Base-by-base conservation (phyloP, 2,113 vertebrate species). In the Percina caprodes region DNA sequence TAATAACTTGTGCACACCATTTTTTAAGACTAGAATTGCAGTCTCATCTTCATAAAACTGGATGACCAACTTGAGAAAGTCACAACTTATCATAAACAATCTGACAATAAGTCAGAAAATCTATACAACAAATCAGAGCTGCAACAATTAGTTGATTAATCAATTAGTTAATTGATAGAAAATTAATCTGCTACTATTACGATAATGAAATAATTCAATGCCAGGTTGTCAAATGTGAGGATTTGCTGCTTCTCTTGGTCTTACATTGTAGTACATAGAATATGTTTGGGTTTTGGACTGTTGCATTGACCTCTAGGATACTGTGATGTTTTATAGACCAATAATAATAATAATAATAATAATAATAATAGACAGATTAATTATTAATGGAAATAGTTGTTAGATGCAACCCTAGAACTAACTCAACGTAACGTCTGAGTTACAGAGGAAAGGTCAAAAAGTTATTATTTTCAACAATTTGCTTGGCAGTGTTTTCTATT, bases 261-360 rank as follows among this genome's bases (percentile, higher is more conserved):
- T 54, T n/a, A n/a, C 3, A 52, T 69, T 30, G 2, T 23, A 10
- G 6, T 45, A 21, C 10, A 51, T 21, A n/a, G 23, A 61, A 15
- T 46, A 33, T 18, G 12, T 33, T 68, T 23, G 15, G 16, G 30
- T 16, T 58, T 58, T 1, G 13, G n/a, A 24, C 63, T 35, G 10
- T 69, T 33, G 63, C 46, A 74, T 30, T 70, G 52, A 71, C 33
- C 16, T 48, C 19, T n/a, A 23, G 21, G 59, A 74, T 62, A 15
- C 10, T 62, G 12, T 35, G 45, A 49, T 23, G 7, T 73, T 51
- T 35, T 18, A 33, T 11, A 11, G 46, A 48, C 18, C n/a, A 3
- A 42, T 42, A 42, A 42, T 42, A 42, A 42, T 42, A 30, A 30
- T 30, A 19, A 19, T 16, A 3, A 21, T 72, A 35, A 35, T 30